Base-by-base conservation (phyloP, 2,888 invertebrate species). In the Cinara cedri region DNA sequence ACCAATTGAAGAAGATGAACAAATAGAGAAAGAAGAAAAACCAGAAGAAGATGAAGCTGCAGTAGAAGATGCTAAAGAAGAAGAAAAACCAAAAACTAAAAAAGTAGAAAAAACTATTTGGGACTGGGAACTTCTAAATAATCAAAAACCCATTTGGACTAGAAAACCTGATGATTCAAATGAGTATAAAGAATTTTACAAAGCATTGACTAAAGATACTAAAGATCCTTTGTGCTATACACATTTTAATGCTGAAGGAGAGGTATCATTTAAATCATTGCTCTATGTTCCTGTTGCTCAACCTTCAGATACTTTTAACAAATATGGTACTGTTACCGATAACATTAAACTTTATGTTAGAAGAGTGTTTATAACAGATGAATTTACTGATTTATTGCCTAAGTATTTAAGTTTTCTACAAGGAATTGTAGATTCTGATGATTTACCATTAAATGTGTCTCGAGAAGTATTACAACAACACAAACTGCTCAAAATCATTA, bases 341-440 rank as follows among this genome's bases (percentile, higher is more conserved):
- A 93, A 95, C 87, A 97, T 98, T 85, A 98, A 98, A 89, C 89
- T 99, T 82, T 99, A 96, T 87, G 99, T 99, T 80, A 90, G 98
- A 81, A 90, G 99, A 82, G 99, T 99, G 19, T 99, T 99, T 88
- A 99, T 99, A 87, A 98, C 98, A 11, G 98, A 99, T 86, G 97
- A 99, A 88, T 98, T 99, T 89, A 96, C 96, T 86, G 98, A 99
- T 86, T 96, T 99, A 93, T 95, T 99, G 93, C 98, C 99, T 83
- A 97, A 94, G 86, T 99, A 98, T 87, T 89, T 99, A 83, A 92
- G 91, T 83, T 99, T 99, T 87, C 91, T 99, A 81, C 92, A 94
- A 80, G 99, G 99, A 84, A 93, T 99, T 83, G 98, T 99, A 66
- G 99, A 99, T 88, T 97, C 97, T 14, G 99, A 99, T 87, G 99